Base-by-base conservation (phyloP, 2,888 invertebrate species). In the Stenchaetothrips biformis region DNA sequence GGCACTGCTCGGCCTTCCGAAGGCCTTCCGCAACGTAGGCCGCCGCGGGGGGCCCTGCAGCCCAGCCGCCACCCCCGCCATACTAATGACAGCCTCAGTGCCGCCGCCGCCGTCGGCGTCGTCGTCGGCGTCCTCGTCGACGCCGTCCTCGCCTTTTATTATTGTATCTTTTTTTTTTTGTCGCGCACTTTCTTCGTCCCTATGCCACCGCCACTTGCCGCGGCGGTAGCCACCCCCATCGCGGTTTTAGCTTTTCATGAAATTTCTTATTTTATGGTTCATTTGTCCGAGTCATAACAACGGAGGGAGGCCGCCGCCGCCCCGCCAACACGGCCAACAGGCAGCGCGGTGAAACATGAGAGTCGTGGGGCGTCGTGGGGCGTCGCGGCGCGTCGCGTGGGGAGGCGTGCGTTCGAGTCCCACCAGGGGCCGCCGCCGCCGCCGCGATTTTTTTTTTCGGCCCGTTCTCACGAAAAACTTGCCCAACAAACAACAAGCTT, bases 201-300 rank as follows among this genome's bases (percentile, higher is more conserved):
- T 13, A 13, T 53, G 53, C 53, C 6, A 13, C 53, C 53, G 13
- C 53, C 53, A 13, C 53, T 16, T 53, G 13, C 53, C 16, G 13
- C 53, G 9, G 53, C 53, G 6, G 13, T 53, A 18, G 53, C 16
- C 53, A 18, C 53, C 16, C 53, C 16, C 13, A 18, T 59, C 59
- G 6, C 59, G 37, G 37, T 74, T 21, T 74, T 21, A 74, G 67
- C 67, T 74, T 74, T 74, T 74, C 67, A 74, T 74, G 25, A 74
- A 74, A 74, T 74, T 74, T 74, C 67, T 74, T 25, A 74, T 74
- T 74, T 74, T 74, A 74, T 74, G 67, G 67, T 74, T 74, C 67
- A 74, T 74, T 74, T 74, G 67, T 74, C 67, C 67, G 67, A 74
- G 67, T 74, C 67, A 74, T 74, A 74, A 74, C 67, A 74, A 25